A percentile compares a stretch with the other conserved stretches of the same genome.
phyloP scores from a whole-genome alignment of 2,888 invertebrate genomes.

The Lasioglossum pauxillum region DNA sequence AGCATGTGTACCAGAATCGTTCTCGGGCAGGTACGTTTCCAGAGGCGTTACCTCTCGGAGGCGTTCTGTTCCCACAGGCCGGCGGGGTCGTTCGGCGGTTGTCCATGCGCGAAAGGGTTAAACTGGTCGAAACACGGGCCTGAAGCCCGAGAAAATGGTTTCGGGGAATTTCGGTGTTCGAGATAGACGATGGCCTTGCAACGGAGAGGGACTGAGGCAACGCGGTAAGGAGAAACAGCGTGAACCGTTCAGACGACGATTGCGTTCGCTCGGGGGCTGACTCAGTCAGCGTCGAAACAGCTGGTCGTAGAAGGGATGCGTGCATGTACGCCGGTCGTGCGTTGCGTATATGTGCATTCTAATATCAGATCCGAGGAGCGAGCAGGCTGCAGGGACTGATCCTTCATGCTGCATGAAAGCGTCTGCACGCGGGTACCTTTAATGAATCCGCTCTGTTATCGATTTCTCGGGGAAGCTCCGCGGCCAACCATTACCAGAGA shows the following conservation, averaged over 20 bases:
- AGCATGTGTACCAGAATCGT: not conserved
- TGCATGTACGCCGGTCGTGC: conserved; percentile 10
- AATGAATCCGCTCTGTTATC: conserved; percentile 66
- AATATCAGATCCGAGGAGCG: conserved; percentile 62
- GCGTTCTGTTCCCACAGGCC: not conserved
- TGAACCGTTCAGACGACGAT: not conserved
- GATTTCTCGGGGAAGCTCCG: conserved; percentile 50
- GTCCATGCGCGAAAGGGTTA: conserved; percentile 14
- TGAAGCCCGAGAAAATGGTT: not conserved
- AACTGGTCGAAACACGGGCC: not conserved
- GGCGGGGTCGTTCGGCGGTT: not conserved
- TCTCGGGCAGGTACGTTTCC: conserved; percentile 5
- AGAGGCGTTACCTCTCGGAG: conserved; percentile 8
- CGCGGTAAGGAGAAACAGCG: not conserved
- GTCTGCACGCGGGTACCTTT: conserved; percentile 57
- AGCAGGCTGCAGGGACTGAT: conserved; percentile 58
- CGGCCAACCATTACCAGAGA: conserved; percentile 30
- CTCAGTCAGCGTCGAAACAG: conserved; percentile 59
- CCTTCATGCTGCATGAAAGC: conserved; percentile 58
- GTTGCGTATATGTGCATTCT: conserved; percentile 34
- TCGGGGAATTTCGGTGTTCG: conserved; percentile 21
- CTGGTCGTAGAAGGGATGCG: conserved; percentile 58
- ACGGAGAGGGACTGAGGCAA: not conserved
- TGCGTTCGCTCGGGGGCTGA: conserved; percentile 38
- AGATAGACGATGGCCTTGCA: not conserved